phyloP scores from a whole-genome alignment of 2,888 invertebrate species.

The Tipula confusa region DNA sequence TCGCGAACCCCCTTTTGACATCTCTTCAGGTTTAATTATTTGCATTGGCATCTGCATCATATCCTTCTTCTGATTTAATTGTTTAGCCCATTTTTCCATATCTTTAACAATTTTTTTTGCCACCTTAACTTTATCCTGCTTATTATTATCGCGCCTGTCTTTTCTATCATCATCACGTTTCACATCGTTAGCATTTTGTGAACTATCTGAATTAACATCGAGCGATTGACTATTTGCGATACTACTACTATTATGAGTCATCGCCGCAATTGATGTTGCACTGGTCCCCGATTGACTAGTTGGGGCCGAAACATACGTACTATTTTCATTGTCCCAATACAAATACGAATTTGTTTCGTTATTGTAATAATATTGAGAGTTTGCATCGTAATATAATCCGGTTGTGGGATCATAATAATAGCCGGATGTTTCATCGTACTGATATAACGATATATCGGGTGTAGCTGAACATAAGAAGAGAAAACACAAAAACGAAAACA shows the following conservation, averaged over 20 bases:
- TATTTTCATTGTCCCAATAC: conserved; percentile 83
- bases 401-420: conserved; percentile 94
- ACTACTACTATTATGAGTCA: background rate
- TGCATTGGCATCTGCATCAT: conserved; percentile 38
- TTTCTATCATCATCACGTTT: conserved; percentile 44
- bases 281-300: conserved; percentile 41
- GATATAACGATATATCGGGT: conserved; percentile 88
- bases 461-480: conserved; percentile 48
- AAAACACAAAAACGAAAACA: conserved; percentile 27
- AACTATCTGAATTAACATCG: conserved; percentile 36
- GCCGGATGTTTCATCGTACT: conserved; percentile 91
- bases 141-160: conserved; percentile 52
- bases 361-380: conserved; percentile 95
- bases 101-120: conserved; percentile 96
- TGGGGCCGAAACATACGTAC: conserved; percentile 58
- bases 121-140: conserved; percentile 92
- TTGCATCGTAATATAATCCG: conserved; percentile 93
- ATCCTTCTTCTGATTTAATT: conserved; percentile 93
- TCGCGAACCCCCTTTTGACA: background rate
- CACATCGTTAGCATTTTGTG: conserved; percentile 27
- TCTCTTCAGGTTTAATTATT: background rate
- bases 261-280: conserved; percentile 45
- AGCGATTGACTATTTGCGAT: background rate
- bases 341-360: conserved; percentile 84
- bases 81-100: conserved; percentile 88